Conservation (phyloP, 2,113 vertebrate species). For the Tympanuchus pallidicinctus region DNA sequence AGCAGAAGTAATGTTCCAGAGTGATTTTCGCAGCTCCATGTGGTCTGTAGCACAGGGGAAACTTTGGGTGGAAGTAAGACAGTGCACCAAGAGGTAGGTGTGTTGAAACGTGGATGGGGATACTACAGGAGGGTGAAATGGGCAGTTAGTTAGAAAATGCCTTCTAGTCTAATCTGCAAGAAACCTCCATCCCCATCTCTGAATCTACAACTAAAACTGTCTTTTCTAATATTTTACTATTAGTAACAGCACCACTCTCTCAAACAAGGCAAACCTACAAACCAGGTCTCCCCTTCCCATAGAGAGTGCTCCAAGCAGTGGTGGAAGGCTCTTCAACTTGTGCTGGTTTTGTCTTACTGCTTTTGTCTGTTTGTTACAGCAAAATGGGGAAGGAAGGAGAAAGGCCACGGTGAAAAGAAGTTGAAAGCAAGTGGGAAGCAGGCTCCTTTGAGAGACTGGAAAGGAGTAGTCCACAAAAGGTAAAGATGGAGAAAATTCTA, state of each 20-base stretch:
- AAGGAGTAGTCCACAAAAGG: background rate
- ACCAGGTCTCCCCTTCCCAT: background rate
- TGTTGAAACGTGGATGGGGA: background rate
- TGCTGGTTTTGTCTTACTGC: background rate
- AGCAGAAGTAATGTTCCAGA: background rate
- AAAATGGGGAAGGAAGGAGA: background rate
- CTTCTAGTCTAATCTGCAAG: background rate
- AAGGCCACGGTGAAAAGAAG: background rate
- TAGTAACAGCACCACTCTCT: background rate
- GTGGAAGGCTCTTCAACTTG: background rate
- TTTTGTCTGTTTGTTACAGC: background rate
- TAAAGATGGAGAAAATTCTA: background rate
- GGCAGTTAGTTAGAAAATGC: background rate
- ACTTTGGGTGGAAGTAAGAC: background rate
- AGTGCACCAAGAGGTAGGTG: accelerated
- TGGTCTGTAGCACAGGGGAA: background rate
- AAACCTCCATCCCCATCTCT: background rate
- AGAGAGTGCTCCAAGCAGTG: background rate
- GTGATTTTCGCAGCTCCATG: background rate
- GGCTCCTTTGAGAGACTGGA: background rate
- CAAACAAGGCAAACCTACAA: background rate
- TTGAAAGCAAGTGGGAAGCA: background rate
- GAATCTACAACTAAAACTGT: background rate
- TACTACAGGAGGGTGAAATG: background rate
- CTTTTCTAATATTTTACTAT: background rate